Base-by-base conservation (phyloP, 2,888 invertebrate species). In the Cephus nigrinus region DNA sequence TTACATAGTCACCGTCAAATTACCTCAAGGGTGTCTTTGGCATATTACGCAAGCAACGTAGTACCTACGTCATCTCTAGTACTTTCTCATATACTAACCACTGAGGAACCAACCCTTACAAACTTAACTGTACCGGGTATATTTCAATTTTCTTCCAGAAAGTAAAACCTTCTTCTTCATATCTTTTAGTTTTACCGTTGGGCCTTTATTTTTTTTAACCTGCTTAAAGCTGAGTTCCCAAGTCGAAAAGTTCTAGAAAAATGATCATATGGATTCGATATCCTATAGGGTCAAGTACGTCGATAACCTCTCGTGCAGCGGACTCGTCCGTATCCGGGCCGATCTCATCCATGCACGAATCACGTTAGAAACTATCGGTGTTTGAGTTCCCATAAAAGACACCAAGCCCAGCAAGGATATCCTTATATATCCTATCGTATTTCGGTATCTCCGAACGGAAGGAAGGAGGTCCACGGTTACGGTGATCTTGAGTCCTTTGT, bases 321-420 rank as follows among this genome's bases (percentile, higher is more conserved):
- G 23, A 55, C 55, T 55, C 55, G 55, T 55, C 55, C 23, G 55
- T 55, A 55, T 71, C 71, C 71, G 31, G 32, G 31, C 23, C 71
- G 31, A 32, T 33, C 71, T 71, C 71, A 71, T 71, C 71, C 71
- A 33, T 31, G 71, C 71, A 71, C 71, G 71, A 33, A 71, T 71
- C 71, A 33, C 71, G 71, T 31, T 32, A 33, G 71, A 71, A 71
- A 71, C 71, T 71, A 75, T 69, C 81, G 83, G 84, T 84, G 84
- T 86, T 87, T 85, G 82, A 81, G 83, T 78, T 82, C 82, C 86
- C 84, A 86, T 90, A 90, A 89, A 88, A 82, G 88, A 86, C 84
- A 83, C 84, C 82, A 80, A 81, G 82, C 82, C 83, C 71, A 23
- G 55, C 23, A 55, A 55, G 55, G 55, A 55, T 55, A 55, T 55